These are phyloP conservation scores for Asteroscopus sphinx DNA, from an alignment of 2,888 invertebrate genomes.

Conservation along the genomic window DNA sequence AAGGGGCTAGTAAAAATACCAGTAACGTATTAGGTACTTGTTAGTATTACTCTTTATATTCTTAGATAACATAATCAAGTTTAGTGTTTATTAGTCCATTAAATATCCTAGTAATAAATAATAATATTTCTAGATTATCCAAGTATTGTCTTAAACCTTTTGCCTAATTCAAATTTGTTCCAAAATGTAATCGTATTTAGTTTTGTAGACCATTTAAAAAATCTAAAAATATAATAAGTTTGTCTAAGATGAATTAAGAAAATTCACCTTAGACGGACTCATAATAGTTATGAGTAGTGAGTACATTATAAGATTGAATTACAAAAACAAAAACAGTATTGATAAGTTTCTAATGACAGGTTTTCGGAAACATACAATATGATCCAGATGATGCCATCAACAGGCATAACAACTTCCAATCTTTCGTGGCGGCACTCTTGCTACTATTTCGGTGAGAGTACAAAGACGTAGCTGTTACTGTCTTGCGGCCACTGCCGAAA, in stretches of 20 bases:
- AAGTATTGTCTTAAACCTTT: constrained; percentile 46
- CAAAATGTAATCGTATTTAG: constrained; percentile 45
- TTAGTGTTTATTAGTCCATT: constrained; percentile 42
- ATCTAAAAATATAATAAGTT: constrained; percentile 28
- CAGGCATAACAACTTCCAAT: constrained; percentile 98
- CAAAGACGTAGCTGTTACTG: constrained; percentile 69
- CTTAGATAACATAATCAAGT: constrained; percentile 40
- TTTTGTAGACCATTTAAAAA: constrained; percentile 36
- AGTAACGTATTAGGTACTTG: constrained; percentile 32
- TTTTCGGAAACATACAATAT: constrained; percentile 97
- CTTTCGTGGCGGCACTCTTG: constrained; percentile 97
- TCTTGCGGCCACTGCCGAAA: constrained; percentile 66
- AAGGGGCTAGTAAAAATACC: constrained; percentile 41
- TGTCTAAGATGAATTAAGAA: constrained; percentile 44
- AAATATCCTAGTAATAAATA: constrained; percentile 40
- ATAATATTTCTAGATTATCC: constrained; percentile 39
- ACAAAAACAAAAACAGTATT: constrained; percentile 57
- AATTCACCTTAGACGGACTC: constrained; percentile 50
- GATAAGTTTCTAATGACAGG: constrained; percentile 90
- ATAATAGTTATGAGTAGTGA: constrained; percentile 51
- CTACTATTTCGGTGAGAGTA: constrained; percentile 96
- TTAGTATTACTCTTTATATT: constrained; percentile 33
- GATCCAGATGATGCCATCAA: constrained; percentile 96
- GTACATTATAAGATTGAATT: constrained; percentile 60
- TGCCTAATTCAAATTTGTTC: constrained; percentile 33